Evolutionary conservation across 1,140 invertebrate genomes (phyloP).

Genomic region (Harlomillsia oculata): DNA sequence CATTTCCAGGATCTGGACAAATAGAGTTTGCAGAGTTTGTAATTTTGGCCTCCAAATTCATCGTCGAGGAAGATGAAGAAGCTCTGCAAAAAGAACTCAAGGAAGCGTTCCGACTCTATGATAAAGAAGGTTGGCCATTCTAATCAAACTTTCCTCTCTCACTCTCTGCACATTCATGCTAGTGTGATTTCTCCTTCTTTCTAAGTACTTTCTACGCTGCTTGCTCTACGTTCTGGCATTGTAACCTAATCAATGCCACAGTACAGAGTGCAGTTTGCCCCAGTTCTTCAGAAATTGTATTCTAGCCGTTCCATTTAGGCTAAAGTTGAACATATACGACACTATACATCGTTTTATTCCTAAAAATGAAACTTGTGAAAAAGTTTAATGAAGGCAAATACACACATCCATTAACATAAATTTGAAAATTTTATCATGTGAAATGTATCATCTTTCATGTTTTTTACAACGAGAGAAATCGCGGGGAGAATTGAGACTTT

Average conservation of each 20-base stretch:
- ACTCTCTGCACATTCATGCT: not conserved
- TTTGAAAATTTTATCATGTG: too few relatives aligned
- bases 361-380: too few relatives aligned
- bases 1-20: slow-evolving; percentile 19
- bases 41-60: slow-evolving; percentile 32
- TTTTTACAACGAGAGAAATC: too few relatives aligned
- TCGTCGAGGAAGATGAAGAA: slow-evolving; percentile 59
- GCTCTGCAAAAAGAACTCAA: slow-evolving; percentile 65
- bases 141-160: not conserved
- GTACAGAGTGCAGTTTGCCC: not conserved
- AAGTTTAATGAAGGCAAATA: too few relatives aligned
- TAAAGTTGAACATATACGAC: too few relatives aligned
- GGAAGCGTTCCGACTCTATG: slow-evolving; percentile 63
- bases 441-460: too few relatives aligned
- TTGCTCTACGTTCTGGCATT: not conserved
- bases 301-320: not conserved
- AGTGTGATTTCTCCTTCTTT: not conserved
- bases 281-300: not conserved
- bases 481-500: too few relatives aligned
- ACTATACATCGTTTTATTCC: too few relatives aligned
- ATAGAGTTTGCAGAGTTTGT: slow-evolving; percentile 33
- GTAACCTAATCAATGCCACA: not conserved
- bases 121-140: slow-evolving; percentile 52
- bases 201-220: not conserved
- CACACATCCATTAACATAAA: too few relatives aligned